Percentiles rank a stretch among this genome's conserved stretches.
Conservation (phyloP, 1,140 invertebrate genomes). For the Conus ventricosus region DNA sequence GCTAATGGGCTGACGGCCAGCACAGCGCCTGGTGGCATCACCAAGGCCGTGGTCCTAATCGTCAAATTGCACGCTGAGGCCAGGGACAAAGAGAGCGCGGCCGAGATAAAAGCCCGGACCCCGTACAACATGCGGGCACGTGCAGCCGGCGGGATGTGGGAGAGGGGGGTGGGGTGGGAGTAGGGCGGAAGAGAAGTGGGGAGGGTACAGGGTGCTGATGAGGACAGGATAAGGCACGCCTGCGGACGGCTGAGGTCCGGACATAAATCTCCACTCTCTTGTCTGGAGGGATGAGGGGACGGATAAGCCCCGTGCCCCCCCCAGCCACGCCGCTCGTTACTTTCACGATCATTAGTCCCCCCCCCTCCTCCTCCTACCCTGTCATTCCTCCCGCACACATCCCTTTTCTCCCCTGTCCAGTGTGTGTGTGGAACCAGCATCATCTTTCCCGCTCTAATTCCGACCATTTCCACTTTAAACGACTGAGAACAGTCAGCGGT, state of each 20-base stretch:
- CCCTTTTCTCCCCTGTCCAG: too few species aligned
- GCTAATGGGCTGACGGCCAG: neutral
- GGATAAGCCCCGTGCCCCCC: too few species aligned
- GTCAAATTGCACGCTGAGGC: conserved; percentile 4
- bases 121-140: conserved; percentile 1
- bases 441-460: too few species aligned
- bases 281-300: neutral
- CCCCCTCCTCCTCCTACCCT: too few species aligned
- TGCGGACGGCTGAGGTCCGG: neutral
- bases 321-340: too few species aligned
- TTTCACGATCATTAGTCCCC: too few species aligned
- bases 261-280: conserved; percentile 6
- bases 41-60: neutral
- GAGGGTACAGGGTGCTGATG: neutral
- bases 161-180: neutral
- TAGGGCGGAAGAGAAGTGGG: neutral
- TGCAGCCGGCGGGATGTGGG: neutral
- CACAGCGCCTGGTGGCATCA: neutral
- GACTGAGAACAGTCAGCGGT: too few species aligned
- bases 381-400: too few species aligned
- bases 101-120: conserved; percentile 5
- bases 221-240: conserved; percentile 8
- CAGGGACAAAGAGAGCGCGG: neutral
- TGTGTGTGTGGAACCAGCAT: too few species aligned
- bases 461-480: too few species aligned